Conservation (phyloP, 1,140 invertebrate genomes). For the Microvelia longipes region DNA sequence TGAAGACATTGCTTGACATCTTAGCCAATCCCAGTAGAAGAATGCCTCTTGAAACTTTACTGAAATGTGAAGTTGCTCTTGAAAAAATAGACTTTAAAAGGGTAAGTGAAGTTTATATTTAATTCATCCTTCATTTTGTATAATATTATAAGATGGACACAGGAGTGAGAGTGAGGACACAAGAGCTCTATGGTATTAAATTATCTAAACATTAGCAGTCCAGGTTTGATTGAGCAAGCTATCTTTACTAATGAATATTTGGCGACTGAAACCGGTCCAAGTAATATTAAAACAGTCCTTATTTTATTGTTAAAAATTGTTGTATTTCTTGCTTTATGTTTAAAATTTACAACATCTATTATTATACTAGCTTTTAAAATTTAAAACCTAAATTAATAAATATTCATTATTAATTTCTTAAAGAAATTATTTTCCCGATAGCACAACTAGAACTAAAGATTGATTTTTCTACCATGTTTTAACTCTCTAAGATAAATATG, state of each 20-base stretch:
- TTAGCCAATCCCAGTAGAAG: constrained; percentile 72
- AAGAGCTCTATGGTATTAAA: too few relatives aligned
- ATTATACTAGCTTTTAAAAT: too few relatives aligned
- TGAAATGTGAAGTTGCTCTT: constrained; percentile 88
- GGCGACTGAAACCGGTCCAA: too few relatives aligned
- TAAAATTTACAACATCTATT: not conserved
- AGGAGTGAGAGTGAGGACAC: too few relatives aligned
- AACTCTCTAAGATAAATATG: too few relatives aligned
- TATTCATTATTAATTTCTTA: too few relatives aligned
- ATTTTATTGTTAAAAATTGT: not conserved
- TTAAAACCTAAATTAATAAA: too few relatives aligned
- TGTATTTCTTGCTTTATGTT: not conserved
- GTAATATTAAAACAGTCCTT: too few relatives aligned
- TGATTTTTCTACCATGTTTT: too few relatives aligned
- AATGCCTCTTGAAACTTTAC: constrained; percentile 70
- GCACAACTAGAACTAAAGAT: too few relatives aligned
- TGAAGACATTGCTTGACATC: constrained; percentile 82
- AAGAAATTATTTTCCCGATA: too few relatives aligned
- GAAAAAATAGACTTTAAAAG: constrained; percentile 63
- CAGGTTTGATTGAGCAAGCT: not conserved
- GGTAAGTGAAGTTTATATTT: constrained; percentile 24
- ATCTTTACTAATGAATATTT: too few relatives aligned
- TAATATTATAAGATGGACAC: not conserved
- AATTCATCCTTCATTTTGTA: constrained; percentile 13
- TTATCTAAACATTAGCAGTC: not conserved